These are phyloP conservation scores for Hypercompe scribonia DNA, from an alignment of 2,888 invertebrate genomes.

Conservation along the genomic window DNA sequence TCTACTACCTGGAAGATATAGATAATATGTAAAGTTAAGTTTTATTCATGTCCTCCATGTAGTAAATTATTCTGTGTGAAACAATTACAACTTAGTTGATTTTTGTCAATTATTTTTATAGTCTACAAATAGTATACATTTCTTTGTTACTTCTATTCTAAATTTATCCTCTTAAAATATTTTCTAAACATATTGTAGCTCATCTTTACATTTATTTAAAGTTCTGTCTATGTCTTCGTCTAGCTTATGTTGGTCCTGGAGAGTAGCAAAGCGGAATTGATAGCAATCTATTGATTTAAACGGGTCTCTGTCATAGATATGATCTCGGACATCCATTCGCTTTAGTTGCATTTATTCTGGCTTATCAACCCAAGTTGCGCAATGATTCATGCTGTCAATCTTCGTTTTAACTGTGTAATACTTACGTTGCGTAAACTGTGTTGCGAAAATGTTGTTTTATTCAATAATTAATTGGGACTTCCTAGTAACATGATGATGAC, in stretches of 20 bases:
- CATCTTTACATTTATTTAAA: not conserved
- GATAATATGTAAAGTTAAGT: too few species aligned
- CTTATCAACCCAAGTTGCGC: not conserved
- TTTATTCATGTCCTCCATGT: too few species aligned
- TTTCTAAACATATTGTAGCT: not conserved
- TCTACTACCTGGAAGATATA: too few species aligned
- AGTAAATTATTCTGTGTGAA: too few species aligned
- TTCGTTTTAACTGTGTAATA: conserved; percentile 2
- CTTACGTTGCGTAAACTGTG: too few species aligned
- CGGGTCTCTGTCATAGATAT: not conserved
- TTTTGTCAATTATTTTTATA: not conserved
- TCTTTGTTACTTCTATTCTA: not conserved
- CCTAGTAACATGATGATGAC: too few species aligned
- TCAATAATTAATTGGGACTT: not conserved
- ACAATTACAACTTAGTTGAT: not conserved
- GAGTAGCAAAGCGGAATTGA: not conserved
- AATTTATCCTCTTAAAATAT: not conserved
- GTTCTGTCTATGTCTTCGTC: not conserved
- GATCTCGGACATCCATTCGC: conserved; percentile 3
- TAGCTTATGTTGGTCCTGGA: not conserved
- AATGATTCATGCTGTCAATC: not conserved
- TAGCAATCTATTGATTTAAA: conserved; percentile 3
- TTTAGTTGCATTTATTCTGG: conserved; percentile 7
- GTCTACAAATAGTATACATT: not conserved
- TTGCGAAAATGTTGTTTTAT: not conserved